These are phyloP conservation scores for Mustela erminea DNA, from an alignment of 2,797 vertebrate genomes.

Conservation along the genomic window DNA sequence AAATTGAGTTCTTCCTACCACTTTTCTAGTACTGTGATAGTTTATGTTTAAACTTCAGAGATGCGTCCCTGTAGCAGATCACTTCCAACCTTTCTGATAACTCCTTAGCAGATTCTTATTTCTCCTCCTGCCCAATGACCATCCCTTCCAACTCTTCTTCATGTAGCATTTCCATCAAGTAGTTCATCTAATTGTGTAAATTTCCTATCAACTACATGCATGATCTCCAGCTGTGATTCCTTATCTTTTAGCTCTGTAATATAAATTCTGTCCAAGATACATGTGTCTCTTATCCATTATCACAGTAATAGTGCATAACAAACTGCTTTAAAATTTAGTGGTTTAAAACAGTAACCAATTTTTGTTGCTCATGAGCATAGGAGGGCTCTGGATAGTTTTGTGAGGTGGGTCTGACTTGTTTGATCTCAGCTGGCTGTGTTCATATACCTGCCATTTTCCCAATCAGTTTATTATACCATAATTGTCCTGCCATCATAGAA, in stretches of 20 bases:
- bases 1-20: background rate
- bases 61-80: background rate
- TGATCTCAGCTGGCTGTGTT: background rate
- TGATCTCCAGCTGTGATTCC: background rate
- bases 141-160: conserved; percentile 24
- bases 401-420: background rate
- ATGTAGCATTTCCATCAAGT: background rate
- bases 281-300: background rate
- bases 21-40: background rate
- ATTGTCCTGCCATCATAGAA: background rate
- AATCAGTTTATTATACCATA: background rate
- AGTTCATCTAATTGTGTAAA: background rate
- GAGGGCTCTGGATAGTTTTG: background rate
- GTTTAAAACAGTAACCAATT: background rate
- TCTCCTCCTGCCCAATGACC: background rate
- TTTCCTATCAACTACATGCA: background rate
- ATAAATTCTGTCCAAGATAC: background rate
- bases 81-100: background rate
- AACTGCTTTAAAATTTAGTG: conserved; percentile 11
- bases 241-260: background rate
- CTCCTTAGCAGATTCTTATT: conserved; percentile 11
- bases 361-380: background rate
- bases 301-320: conserved; percentile 41
- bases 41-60: conserved; percentile 30
- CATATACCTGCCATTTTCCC: background rate